A percentile compares a stretch with the other conserved stretches of the same genome.
phyloP scores from a whole-genome alignment of 2,113 vertebrate species.

The Lutjanus erythropterus region DNA sequence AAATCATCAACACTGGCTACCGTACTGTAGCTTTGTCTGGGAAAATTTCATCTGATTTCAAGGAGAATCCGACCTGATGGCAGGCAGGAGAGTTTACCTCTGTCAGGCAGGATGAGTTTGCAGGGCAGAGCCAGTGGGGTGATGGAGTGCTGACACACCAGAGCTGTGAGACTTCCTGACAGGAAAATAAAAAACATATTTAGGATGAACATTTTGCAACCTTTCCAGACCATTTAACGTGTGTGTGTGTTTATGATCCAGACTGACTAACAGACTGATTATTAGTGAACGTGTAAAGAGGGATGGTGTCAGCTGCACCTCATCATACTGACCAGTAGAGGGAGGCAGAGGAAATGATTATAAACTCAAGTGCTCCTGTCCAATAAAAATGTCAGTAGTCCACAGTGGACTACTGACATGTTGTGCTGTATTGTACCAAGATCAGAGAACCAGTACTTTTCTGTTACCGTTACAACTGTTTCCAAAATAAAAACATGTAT shows the following conservation, averaged over 20 bases:
- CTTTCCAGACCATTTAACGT: no score
- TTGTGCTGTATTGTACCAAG: neutral
- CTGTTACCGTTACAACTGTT: no score
- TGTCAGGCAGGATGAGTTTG: conserved; percentile 94
- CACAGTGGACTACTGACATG: neutral
- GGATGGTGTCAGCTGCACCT: conserved; percentile 7
- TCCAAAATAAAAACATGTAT: no score
- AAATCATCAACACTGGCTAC: no score
- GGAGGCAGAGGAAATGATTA: conserved; percentile 14
- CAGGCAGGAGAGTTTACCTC: no score
- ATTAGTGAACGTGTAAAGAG: neutral
- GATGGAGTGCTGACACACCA: conserved; percentile 97
- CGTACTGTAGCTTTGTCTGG: no score
- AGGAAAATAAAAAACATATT: conserved; percentile 4
- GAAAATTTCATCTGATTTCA: no score
- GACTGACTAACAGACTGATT: no score
- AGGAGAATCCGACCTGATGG: no score
- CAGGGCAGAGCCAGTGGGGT: conserved; percentile 95
- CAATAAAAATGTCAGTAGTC: neutral
- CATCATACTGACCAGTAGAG: conserved; percentile 55
- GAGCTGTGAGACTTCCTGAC: conserved; percentile 93
- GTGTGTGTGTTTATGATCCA: no score
- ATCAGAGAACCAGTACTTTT: neutral
- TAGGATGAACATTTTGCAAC: neutral
- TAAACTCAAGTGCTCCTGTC: neutral